Conservation (phyloP, 2,888 invertebrate species). For the Nomada fabriciana region DNA sequence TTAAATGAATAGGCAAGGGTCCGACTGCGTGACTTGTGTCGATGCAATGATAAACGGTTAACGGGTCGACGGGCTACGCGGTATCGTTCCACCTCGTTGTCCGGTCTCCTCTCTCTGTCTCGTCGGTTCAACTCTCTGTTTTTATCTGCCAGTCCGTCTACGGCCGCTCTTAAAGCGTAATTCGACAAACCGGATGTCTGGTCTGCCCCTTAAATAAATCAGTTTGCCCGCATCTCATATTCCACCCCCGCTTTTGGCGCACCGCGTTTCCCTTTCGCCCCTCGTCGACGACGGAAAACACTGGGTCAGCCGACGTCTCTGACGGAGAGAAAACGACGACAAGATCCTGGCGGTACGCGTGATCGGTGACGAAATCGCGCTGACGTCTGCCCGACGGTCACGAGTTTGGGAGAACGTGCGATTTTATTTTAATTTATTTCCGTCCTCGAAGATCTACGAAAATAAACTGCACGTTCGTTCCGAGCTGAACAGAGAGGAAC, state of each 20-base stretch:
- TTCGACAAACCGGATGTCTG: constrained; percentile 84
- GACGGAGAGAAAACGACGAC: constrained; percentile 17
- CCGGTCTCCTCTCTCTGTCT: constrained; percentile 39
- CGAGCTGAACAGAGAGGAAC: background rate
- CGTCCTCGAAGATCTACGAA: background rate
- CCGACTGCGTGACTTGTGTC: constrained; percentile 79
- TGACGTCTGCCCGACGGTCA: background rate
- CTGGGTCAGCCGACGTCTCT: background rate
- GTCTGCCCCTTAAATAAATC: constrained; percentile 83
- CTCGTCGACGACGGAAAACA: constrained; percentile 35
- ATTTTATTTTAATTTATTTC: background rate
- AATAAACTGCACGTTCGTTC: background rate
- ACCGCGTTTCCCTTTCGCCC: constrained; percentile 33
- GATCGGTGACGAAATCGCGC: constrained; percentile 24
- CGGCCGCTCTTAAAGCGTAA: constrained; percentile 77
- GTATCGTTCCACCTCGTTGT: constrained; percentile 71
- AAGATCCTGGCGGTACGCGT: constrained; percentile 5
- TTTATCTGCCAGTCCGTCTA: constrained; percentile 68
- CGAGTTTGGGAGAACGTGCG: background rate
- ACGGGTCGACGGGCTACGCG: constrained; percentile 75
- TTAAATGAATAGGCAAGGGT: constrained; percentile 71
- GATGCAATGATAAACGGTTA: constrained; percentile 81
- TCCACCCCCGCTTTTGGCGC: constrained; percentile 70
- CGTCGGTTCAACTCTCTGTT: constrained; percentile 60
- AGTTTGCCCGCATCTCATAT: constrained; percentile 83